phyloP scores from a whole-genome alignment of 1,140 invertebrate genomes.

The Mylabris phalerata region DNA sequence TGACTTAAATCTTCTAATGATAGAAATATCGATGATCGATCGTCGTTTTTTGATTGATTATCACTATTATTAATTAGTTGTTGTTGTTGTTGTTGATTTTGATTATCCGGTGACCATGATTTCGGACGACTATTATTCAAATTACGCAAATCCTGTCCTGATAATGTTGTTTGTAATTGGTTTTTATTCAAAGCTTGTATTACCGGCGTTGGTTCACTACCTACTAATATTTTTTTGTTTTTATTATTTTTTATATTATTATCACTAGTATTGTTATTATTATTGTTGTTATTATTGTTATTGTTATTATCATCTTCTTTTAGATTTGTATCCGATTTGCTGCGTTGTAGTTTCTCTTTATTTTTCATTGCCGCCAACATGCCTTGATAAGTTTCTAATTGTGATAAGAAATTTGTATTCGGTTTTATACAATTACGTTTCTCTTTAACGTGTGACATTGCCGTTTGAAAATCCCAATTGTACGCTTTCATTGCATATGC shows the following conservation, averaged over 20 bases:
- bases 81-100: constrained; percentile 18
- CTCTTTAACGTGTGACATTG: constrained; percentile 82
- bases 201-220: constrained; percentile 51
- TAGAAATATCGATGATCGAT: constrained; percentile 51
- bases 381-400: constrained; percentile 93
- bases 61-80: constrained; percentile 17
- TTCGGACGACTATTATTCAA: constrained; percentile 53
- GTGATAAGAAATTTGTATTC: constrained; percentile 88
- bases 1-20: constrained; percentile 58
- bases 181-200: constrained; percentile 48
- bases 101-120: constrained; percentile 73
- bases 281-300: constrained; percentile 39
- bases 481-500: constrained; percentile 98
- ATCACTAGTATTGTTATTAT: background rate
- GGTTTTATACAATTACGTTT: constrained; percentile 92
- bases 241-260: constrained; percentile 41
- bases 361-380: constrained; percentile 95
- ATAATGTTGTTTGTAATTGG: constrained; percentile 24
- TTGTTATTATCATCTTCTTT: constrained; percentile 57
- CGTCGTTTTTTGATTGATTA: constrained; percentile 41
- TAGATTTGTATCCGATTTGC: constrained; percentile 88
- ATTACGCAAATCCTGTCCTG: constrained; percentile 33
- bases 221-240: constrained; percentile 39
- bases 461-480: constrained; percentile 85
- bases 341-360: constrained; percentile 82